phyloP scores from a whole-genome alignment of 2,797 vertebrate species.

The Eulemur mongoz region DNA sequence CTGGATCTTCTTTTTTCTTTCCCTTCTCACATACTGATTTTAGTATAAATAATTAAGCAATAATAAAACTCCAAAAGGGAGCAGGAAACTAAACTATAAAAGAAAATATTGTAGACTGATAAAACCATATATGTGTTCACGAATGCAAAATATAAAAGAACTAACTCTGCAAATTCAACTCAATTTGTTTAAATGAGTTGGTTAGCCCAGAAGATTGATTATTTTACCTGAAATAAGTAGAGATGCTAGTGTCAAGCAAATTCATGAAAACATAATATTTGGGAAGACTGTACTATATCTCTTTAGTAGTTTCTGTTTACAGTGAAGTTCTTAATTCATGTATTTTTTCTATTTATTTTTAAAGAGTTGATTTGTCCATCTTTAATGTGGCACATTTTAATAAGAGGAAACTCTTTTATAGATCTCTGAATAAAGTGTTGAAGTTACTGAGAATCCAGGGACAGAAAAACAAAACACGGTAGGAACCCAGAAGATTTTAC shows the following conservation, averaged over 20 bases:
- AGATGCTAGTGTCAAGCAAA: not conserved
- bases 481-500: not conserved
- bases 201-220: not conserved
- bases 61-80: conserved; percentile 20
- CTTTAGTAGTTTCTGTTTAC: not conserved
- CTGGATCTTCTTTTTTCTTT: not conserved
- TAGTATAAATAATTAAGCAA: conserved; percentile 35
- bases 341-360: not conserved
- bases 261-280: not conserved
- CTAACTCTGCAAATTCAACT: not conserved
- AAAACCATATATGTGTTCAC: not conserved
- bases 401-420: not conserved
- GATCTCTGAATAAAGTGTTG: not conserved
- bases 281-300: not conserved
- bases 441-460: not conserved
- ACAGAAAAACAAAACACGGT: not conserved
- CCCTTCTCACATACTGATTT: not conserved
- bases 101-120: not conserved
- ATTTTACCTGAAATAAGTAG: not conserved
- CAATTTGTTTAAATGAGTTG: not conserved
- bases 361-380: not conserved
- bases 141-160: not conserved
- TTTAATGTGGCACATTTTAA: not conserved
- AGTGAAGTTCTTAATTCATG: not conserved
- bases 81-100: conserved; percentile 23